These are phyloP conservation scores for Parazoanthus darwini DNA, from an alignment of 92 coral and sea anemone species.

Conservation along the genomic window DNA sequence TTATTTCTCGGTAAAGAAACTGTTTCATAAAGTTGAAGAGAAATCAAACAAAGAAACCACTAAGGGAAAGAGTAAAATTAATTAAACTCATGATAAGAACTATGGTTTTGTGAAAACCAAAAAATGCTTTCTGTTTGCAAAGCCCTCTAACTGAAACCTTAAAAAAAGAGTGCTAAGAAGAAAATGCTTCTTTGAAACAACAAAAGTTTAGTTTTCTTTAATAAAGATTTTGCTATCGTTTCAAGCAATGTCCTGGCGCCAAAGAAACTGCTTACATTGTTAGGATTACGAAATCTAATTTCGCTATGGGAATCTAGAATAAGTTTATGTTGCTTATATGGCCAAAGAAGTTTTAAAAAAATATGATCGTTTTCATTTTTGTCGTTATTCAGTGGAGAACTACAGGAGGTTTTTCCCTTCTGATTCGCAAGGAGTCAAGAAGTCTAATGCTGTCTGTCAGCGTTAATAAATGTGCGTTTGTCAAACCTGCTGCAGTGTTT, in stretches of 20 bases:
- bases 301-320: conserved; percentile 32
- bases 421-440: conserved; percentile 9
- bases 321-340: background rate
- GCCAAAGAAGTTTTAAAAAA: background rate
- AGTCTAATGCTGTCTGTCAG: conserved; percentile 14
- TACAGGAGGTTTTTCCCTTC: conserved; percentile 1
- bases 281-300: conserved; percentile 2
- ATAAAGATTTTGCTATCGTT: background rate
- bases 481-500: background rate
- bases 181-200: background rate
- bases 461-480: conserved; percentile 1
- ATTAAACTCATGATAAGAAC: background rate
- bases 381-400: conserved; percentile 4
- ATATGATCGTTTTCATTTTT: background rate
- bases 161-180: no score
- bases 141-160: background rate
- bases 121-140: background rate
- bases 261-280: background rate
- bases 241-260: conserved; percentile 1
- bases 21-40: background rate
- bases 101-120: background rate
- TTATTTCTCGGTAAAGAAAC: background rate
- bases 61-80: background rate
- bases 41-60: background rate
- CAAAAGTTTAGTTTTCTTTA: background rate